Base-by-base conservation (phyloP, 2,888 invertebrate genomes). In the Xylota segnis region DNA sequence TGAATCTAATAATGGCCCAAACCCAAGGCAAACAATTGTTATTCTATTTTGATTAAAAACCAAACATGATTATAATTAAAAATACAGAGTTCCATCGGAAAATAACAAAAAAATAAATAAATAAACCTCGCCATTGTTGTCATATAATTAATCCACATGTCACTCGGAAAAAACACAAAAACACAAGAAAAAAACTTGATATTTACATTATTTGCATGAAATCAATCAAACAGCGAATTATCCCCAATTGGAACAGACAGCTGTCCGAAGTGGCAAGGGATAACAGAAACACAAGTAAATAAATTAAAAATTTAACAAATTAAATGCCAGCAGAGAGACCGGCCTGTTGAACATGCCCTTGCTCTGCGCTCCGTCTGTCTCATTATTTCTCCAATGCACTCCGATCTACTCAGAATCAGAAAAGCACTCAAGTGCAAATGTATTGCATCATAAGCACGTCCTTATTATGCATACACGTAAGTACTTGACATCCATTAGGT, bases 401-500 rank as follows among this genome's bases (percentile, higher is more conserved):
- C 18, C 14, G 12, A 63, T 32, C 12, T 16, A 63, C 37, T 52
- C 45, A 27, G 14, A 47, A 32, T 47, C 23, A 58, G 23, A 14
- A 32, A 75, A 32, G 34, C 56, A 56, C 54, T 66, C 75, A 47
- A 47, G 47, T 56, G 56, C 23, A 65, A 56, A 75, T 75, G 54
- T 65, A 75, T 65, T 58, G 65, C 74, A 56, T 56, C 27, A 54
- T 50, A 65, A 75, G 65, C 32, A 65, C 45, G 63, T 75, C 45
- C 63, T 66, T 75, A 66, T 66, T 56, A 75, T 75, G 43, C 56
- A 75, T 58, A 58, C 75, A 66, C 54, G 68, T 29, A 14, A n/a
- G 5, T 29, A 76, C 76, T 68, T 76, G 76, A 76, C 76, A 76
- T 50, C 66, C 76, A 76, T 76, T 76, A 76, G 68, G 37, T 40